Evolutionary conservation across 2,113 vertebrate species (phyloP).

Genomic region (Esox niger): DNA sequence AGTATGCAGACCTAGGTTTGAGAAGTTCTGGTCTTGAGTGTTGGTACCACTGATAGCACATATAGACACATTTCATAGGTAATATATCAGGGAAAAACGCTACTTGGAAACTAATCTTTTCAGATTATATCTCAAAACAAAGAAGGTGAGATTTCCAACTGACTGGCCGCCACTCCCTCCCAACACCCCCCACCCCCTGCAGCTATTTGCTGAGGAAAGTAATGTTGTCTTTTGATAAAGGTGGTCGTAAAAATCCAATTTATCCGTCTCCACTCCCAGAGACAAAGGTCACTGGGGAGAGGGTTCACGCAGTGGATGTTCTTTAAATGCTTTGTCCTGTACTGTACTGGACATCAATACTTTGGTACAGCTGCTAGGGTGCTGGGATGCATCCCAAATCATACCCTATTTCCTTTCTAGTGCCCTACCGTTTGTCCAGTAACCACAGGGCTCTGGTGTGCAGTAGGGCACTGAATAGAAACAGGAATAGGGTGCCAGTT

Average conservation of each 20-base stretch:
- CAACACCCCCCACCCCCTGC: neutral
- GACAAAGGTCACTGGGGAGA: neutral
- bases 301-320: neutral
- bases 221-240: neutral
- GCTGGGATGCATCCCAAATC: too few species aligned
- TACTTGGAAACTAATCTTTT: neutral
- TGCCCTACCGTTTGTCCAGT: too few species aligned
- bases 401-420: too few species aligned
- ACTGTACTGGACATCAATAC: neutral
- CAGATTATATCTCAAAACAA: neutral
- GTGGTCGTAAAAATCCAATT: constrained; percentile 9
- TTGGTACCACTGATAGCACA: neutral
- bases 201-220: neutral
- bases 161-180: too few species aligned
- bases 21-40: neutral
- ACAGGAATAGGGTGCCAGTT: too few species aligned
- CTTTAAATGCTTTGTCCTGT: neutral
- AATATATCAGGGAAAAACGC: neutral
- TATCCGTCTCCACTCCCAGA: neutral
- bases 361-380: neutral
- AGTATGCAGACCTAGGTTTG: too few species aligned
- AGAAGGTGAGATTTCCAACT: neutral
- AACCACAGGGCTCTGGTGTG: too few species aligned
- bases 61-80: neutral
- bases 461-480: too few species aligned